Conservation (phyloP, 2,113 vertebrate genomes). For the chimpanzee (Pan troglodytes) region DNA sequence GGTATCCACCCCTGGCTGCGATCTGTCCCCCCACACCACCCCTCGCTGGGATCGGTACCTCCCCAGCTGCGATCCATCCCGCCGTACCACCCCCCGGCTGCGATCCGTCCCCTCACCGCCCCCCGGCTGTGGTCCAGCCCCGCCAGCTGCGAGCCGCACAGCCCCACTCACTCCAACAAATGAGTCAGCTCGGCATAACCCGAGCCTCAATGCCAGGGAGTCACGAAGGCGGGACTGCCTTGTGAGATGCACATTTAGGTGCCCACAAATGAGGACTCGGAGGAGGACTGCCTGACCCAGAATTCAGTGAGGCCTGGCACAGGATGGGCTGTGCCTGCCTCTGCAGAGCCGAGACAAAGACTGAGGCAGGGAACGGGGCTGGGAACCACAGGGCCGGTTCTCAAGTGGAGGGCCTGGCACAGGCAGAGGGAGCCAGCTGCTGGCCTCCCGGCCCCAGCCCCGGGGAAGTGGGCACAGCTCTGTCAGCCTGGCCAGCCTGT, state of each 20-base stretch:
- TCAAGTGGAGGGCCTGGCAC: accelerated
- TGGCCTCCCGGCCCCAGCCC: accelerated
- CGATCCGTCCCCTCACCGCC: too few species aligned
- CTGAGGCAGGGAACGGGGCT: not conserved
- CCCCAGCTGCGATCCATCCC: too few species aligned
- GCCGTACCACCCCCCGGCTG: too few species aligned
- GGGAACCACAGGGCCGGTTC: not conserved
- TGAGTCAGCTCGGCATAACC: conserved; percentile 74
- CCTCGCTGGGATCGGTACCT: too few species aligned
- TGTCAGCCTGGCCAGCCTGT: not conserved
- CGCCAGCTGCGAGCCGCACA: conserved; percentile 47
- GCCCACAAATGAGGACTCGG: not conserved
- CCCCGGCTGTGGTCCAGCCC: too few species aligned
- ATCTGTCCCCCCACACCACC: too few species aligned
- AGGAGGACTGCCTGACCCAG: conserved; percentile 3
- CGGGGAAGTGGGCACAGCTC: not conserved
- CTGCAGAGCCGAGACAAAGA: not conserved
- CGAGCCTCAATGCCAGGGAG: conserved; percentile 34
- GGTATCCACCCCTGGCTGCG: conserved; percentile 74
- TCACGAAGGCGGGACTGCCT: conserved; percentile 65
- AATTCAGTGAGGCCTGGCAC: not conserved
- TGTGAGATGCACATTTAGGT: conserved; percentile 76
- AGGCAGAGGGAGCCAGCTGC: not conserved
- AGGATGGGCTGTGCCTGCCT: not conserved
- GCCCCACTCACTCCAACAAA: conserved; percentile 75